Conservation (phyloP, 1,140 invertebrate species). For the Drosophila gunungcola region DNA sequence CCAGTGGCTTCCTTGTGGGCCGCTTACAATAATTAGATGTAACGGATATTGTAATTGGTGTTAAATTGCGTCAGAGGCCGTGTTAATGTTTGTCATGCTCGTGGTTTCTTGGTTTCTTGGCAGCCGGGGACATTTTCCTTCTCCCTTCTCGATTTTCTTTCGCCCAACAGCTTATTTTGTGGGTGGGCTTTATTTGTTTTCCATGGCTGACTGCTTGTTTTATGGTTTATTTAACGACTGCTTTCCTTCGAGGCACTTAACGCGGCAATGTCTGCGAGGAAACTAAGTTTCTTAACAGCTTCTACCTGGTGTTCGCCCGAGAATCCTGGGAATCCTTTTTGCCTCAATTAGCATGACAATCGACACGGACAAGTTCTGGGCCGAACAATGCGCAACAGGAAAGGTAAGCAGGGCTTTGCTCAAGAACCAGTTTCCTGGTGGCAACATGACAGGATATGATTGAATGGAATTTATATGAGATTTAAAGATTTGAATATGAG, state of each 20-base stretch:
- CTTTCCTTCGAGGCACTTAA: conserved; percentile 44
- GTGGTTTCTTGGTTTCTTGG: conserved; percentile 21
- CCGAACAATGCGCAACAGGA: conserved; percentile 27
- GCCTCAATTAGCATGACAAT: conserved; percentile 79
- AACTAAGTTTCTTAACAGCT: conserved; percentile 42
- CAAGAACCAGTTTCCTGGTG: conserved; percentile 56
- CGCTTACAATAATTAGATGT: conserved; percentile 84
- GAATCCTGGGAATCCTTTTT: conserved; percentile 34
- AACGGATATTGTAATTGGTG: conserved; percentile 85
- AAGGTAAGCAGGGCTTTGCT: conserved; percentile 22
- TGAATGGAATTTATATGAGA: conserved; percentile 41
- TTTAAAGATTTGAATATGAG: conserved; percentile 51
- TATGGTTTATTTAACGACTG: conserved; percentile 47
- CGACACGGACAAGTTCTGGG: conserved; percentile 47
- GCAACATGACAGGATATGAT: conserved; percentile 69
- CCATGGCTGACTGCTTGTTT: conserved; percentile 22
- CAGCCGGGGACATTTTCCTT: conserved; percentile 8
- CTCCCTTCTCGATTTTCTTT: conserved; percentile 1
- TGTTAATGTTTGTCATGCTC: conserved; percentile 67
- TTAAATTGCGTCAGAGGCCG: conserved; percentile 81
- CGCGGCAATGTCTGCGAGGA: conserved; percentile 30
- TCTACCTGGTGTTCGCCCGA: conserved; percentile 16
- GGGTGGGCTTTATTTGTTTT: conserved; percentile 46
- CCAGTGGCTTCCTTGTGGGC: conserved; percentile 72
- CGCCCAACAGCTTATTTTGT: conserved; percentile 20